phyloP scores from a whole-genome alignment of 2,113 vertebrate species.

The Antigone vipio region DNA sequence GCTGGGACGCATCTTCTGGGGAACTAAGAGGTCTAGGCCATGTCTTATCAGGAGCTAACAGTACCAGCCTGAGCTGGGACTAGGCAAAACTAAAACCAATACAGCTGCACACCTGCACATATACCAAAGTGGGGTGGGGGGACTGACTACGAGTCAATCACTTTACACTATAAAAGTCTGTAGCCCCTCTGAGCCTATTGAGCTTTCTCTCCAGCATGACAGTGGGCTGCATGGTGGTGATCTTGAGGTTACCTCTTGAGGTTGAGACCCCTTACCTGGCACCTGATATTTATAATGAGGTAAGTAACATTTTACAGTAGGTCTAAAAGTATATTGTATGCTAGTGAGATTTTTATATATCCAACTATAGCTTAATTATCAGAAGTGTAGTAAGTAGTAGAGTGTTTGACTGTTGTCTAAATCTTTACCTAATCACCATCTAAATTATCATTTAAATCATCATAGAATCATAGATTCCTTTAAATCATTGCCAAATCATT shows the following conservation, averaged over 20 bases:
- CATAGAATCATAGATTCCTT: background rate
- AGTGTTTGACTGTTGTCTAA: background rate
- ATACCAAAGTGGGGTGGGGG: background rate
- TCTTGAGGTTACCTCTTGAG: background rate
- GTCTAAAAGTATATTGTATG: background rate
- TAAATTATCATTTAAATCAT: background rate
- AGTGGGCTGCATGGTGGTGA: accelerated
- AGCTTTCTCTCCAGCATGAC: background rate
- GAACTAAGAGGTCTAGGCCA: background rate
- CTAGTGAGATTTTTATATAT: background rate
- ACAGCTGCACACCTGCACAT: background rate
- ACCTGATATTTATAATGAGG: background rate
- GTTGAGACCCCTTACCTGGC: background rate
- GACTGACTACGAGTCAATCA: accelerated
- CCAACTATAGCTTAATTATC: background rate
- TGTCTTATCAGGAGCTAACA: background rate
- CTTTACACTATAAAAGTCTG: background rate
- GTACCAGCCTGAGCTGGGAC: background rate
- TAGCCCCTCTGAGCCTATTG: background rate
- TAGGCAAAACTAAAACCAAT: background rate
- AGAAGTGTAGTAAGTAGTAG: background rate
- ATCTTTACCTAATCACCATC: background rate
- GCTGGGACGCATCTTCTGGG: background rate
- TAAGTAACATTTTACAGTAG: background rate
- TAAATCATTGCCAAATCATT: background rate